Conservation (phyloP, 2,113 vertebrate genomes). For the Tautogolabrus adspersus region DNA sequence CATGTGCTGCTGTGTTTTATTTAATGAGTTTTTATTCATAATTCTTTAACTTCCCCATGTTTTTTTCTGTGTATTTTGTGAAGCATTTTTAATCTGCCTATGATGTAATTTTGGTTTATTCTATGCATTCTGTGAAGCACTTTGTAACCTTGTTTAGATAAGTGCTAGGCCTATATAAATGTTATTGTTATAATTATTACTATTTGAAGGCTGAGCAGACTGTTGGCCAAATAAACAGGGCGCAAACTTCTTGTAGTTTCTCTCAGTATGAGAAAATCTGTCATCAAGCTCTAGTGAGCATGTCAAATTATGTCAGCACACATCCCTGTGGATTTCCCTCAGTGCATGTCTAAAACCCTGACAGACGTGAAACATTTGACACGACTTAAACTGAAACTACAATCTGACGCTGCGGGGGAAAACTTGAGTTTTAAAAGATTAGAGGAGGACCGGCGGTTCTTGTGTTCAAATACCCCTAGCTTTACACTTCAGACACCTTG, state of each 20-base stretch:
- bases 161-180: no score
- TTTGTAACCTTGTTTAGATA: no score
- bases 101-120: no score
- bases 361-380: constrained; percentile 21
- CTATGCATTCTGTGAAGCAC: no score
- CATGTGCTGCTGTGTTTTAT: no score
- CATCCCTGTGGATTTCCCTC: constrained; percentile 14
- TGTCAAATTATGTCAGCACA: constrained; percentile 9
- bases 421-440: constrained; percentile 7
- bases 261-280: constrained; percentile 1
- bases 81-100: no score
- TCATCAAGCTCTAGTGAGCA: constrained; percentile 13
- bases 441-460: not conserved
- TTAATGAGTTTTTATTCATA: no score
- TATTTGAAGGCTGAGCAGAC: constrained; percentile 1
- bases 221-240: not conserved
- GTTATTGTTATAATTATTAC: not conserved
- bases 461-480: not conserved
- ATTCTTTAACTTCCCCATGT: no score
- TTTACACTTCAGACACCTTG: not conserved
- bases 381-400: constrained; percentile 26
- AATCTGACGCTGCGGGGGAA: not conserved
- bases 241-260: not conserved
- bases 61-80: no score
- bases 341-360: not conserved